phyloP scores from a whole-genome alignment of 2,797 vertebrate species.

The Pagetopsis macropterus region DNA sequence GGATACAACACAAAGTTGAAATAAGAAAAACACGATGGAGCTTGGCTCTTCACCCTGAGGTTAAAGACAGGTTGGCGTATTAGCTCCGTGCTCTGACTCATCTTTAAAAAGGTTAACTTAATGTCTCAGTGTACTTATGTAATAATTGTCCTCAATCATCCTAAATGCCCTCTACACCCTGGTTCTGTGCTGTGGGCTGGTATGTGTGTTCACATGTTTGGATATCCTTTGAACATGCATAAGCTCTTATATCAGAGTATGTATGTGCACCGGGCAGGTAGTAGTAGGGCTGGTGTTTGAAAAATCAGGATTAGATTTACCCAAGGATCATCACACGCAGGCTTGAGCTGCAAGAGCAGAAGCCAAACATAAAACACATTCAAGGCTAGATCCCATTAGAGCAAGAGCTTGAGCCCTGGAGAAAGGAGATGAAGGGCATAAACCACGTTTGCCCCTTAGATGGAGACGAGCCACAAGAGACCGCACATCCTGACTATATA shows the following conservation, averaged over 20 bases:
- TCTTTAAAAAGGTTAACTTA: constrained; percentile 37
- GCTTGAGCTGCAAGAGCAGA: constrained; percentile 53
- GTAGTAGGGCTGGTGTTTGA: constrained; percentile 41
- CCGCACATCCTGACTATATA: constrained; percentile 56
- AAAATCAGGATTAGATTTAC: constrained; percentile 65
- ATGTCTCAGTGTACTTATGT: constrained; percentile 8
- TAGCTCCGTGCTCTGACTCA: constrained; percentile 25
- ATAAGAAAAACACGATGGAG: constrained; percentile 13
- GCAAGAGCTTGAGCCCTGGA: constrained; percentile 42
- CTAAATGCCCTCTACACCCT: neutral
- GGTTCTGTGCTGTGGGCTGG: neutral
- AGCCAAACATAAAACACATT: constrained; percentile 68
- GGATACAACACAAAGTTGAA: neutral
- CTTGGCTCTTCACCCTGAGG: constrained; percentile 2
- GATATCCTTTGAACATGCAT: neutral
- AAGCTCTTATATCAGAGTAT: constrained; percentile 12
- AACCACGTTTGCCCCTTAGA: constrained; percentile 45
- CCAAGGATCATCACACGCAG: constrained; percentile 50
- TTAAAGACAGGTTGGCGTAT: constrained; percentile 15
- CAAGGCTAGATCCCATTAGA: constrained; percentile 65
- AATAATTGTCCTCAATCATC: constrained; percentile 21
- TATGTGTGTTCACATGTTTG: neutral
- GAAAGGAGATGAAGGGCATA: constrained; percentile 50
- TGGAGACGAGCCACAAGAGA: constrained; percentile 49
- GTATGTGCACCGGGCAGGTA: constrained; percentile 32